These are phyloP conservation scores for Catonia carolina DNA, from an alignment of 2,888 invertebrate genomes.

Conservation along the genomic window DNA sequence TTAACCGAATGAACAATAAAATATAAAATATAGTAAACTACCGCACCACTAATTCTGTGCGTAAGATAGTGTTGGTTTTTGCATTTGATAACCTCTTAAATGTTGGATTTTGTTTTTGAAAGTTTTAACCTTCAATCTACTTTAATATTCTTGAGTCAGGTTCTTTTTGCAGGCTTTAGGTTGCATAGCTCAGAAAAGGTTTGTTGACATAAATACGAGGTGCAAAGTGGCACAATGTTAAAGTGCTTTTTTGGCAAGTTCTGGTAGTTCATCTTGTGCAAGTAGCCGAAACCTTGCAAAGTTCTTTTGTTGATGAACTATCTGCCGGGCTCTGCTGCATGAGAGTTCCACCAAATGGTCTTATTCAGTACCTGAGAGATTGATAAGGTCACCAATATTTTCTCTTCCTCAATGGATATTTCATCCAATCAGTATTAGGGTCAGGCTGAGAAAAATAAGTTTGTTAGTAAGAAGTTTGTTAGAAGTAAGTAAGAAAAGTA, in stretches of 20 bases:
- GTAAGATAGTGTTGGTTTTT: neutral
- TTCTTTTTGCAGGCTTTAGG: no score
- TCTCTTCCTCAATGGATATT: no score
- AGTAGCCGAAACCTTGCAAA: conserved; percentile 14
- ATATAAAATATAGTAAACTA: no score
- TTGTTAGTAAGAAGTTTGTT: no score
- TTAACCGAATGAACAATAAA: no score
- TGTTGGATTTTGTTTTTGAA: neutral
- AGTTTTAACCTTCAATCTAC: conserved; percentile 6
- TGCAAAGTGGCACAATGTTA: conserved; percentile 13
- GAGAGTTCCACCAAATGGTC: conserved; percentile 10
- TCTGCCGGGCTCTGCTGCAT: conserved; percentile 1
- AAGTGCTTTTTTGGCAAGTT: conserved; percentile 15
- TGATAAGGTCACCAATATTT: no score
- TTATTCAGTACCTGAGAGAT: no score
- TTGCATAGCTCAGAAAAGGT: conserved; percentile 14
- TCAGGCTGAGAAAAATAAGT: no score
- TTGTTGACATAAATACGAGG: conserved; percentile 15
- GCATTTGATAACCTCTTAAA: neutral
- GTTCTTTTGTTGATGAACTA: no score
- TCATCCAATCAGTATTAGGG: no score
- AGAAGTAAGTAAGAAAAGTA: neutral
- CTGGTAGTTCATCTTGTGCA: conserved; percentile 7
- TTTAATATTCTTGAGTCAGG: conserved; percentile 10
- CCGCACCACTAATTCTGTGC: neutral